A percentile compares a stretch with the other conserved stretches of the same genome.
Evolutionary conservation across 2,888 invertebrate species (phyloP).

Genomic region (Mechanitis messenoides): DNA sequence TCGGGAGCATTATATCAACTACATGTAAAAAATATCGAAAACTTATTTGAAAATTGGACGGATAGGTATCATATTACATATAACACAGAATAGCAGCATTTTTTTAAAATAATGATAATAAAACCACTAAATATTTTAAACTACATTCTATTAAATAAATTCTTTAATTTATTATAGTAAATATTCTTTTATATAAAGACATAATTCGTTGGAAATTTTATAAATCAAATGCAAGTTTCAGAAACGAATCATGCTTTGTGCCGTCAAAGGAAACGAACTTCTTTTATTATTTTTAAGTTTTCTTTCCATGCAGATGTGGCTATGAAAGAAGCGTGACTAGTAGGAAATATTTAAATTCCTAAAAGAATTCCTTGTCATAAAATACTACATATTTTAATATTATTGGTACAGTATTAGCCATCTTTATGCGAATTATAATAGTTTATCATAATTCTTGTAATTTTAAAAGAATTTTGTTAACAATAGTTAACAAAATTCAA

Average conservation of each 20-base stretch:
- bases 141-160: background rate
- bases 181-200: slow-evolving; percentile 10
- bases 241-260: slow-evolving; percentile 7
- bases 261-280: slow-evolving; percentile 19
- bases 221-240: slow-evolving; percentile 33
- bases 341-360: background rate
- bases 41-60: too few relatives aligned
- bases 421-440: background rate
- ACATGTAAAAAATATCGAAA: background rate
- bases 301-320: slow-evolving; percentile 7
- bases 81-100: too few relatives aligned
- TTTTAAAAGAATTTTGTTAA: too few relatives aligned
- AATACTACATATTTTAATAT: background rate
- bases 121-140: background rate
- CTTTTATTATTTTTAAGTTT: slow-evolving; percentile 15
- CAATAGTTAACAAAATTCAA: too few relatives aligned
- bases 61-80: too few relatives aligned
- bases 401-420: background rate
- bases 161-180: background rate
- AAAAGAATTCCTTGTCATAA: background rate
- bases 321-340: slow-evolving; percentile 2
- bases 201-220: slow-evolving; percentile 33
- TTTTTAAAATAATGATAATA: background rate
- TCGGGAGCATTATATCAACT: background rate
- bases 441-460: too few relatives aligned